Evolutionary conservation across 2,113 vertebrate genomes (phyloP).

Genomic region (Corvus moneduloides): DNA sequence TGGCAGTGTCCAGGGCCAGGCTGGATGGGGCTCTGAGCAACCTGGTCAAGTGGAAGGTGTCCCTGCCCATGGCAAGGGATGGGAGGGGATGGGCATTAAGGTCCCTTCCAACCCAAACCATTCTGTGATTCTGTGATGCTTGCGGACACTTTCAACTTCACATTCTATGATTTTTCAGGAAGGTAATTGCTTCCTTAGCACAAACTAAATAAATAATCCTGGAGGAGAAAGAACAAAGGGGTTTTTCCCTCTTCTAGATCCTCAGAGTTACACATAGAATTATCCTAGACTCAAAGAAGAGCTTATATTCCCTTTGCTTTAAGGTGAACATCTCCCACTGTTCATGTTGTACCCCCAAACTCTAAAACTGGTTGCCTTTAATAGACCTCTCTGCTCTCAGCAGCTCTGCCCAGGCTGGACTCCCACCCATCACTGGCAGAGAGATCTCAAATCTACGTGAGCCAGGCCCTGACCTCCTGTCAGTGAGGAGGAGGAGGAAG

Average conservation of each 20-base stretch:
- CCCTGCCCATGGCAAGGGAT: background rate
- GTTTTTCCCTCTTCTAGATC: background rate
- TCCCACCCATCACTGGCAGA: background rate
- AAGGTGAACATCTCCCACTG: background rate
- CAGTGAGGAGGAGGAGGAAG: background rate
- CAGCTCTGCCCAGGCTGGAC: background rate
- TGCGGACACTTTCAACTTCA: background rate
- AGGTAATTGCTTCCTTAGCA: background rate
- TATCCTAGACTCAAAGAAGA: background rate
- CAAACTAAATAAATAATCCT: background rate
- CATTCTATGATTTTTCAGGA: background rate
- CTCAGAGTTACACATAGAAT: background rate
- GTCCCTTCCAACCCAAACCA: background rate
- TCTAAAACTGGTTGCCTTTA: background rate
- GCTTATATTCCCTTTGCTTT: background rate
- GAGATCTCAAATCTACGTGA: background rate
- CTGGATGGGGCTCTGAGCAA: background rate
- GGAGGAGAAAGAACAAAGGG: background rate
- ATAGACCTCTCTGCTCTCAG: background rate
- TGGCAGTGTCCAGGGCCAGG: accelerated
- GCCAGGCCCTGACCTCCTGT: background rate
- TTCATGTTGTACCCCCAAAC: background rate
- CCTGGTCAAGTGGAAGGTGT: background rate
- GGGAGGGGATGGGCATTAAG: background rate
- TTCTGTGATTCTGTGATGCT: background rate